Percentiles rank a stretch among this genome's conserved stretches.
These are phyloP conservation scores for Hypolimnas misippus DNA, from an alignment of 2,888 invertebrate species.

Conservation along the genomic window DNA sequence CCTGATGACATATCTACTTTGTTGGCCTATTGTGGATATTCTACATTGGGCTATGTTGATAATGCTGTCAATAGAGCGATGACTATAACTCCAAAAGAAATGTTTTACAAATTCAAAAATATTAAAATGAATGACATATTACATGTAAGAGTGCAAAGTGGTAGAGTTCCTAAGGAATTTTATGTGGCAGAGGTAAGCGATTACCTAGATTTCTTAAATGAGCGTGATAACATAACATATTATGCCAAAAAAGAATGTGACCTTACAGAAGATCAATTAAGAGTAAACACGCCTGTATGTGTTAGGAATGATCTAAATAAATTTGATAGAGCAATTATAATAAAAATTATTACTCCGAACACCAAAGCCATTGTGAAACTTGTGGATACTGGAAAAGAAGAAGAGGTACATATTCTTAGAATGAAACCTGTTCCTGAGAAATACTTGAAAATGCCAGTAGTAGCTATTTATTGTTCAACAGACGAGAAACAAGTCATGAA, in stretches of 20 bases:
- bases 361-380: constrained; percentile 41
- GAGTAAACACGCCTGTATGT: constrained; percentile 39
- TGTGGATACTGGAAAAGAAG: constrained; percentile 46
- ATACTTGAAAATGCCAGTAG: constrained; percentile 36
- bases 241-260: constrained; percentile 36
- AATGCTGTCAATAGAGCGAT: constrained; percentile 24
- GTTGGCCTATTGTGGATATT: constrained; percentile 47
- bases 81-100: constrained; percentile 22
- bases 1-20: constrained; percentile 52
- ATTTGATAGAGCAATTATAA: constrained; percentile 47
- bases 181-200: constrained; percentile 46
- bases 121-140: constrained; percentile 41
- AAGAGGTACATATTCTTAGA: constrained; percentile 33
- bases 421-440: constrained; percentile 42
- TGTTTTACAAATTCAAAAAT: constrained; percentile 38
- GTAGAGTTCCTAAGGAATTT: constrained; percentile 43
- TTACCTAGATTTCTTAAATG: constrained; percentile 42
- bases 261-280: constrained; percentile 37
- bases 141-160: constrained; percentile 45
- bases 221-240: constrained; percentile 40
- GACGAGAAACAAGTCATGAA: constrained; percentile 37
- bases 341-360: constrained; percentile 29
- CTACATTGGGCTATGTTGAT: constrained; percentile 43
- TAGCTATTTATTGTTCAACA: constrained; percentile 40
- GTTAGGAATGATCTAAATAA: constrained; percentile 34